Evolutionary conservation across 2,113 vertebrate genomes (phyloP), one percentile per base, ranked within the genome.

Genomic region (Megaleporinus macrocephalus): DNA sequence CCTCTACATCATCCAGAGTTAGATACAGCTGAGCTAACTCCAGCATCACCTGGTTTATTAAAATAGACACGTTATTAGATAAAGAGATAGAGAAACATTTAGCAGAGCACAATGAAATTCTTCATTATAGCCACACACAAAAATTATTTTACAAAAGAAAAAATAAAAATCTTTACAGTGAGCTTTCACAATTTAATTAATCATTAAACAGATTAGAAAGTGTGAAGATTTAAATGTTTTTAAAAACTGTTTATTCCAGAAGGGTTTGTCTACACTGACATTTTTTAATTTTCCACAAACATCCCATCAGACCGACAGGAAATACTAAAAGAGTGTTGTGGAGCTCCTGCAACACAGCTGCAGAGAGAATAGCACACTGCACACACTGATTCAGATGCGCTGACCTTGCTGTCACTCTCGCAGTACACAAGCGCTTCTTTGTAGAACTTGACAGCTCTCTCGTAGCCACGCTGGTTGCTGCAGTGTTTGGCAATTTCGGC

Each of bases 361-460:
- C 83, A 82, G 72, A 75, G 83, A 91, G 88, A 4, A 89, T 87
- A 2, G 90, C 88, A 91, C 71, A 91, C 86, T 82, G 89, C 20
- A 88, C 82, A 87, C 74, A 75, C 89, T 89, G 87, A 91, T 87
- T 84, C 88, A 82, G 63, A 68, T 81, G 88, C 88, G 93, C 95
- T 93, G 92, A 99, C 97, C 97, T 98, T 98, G 90, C 94, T 96
- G 93, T 99, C 94, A 0, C 93, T 97, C 91, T 98, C 97, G 93
- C 95, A 98, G 92, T 99, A 97, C 91, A 96, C 94, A 95, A 99
- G 96, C 79, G 98, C 98, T 88, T 99, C 98, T 95, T 97, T 98
- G 95, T 99, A 99, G 95, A 97, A 99, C 89, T 95, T 97, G 94
- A 99, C 97, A 81, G 98, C 97, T 91, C 95, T 95, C 88, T 99